Percentiles rank a stretch among this genome's conserved stretches.
Evolutionary conservation across 2,797 vertebrate genomes (phyloP).

Genomic region (Poeciliopsis turneri): DNA sequence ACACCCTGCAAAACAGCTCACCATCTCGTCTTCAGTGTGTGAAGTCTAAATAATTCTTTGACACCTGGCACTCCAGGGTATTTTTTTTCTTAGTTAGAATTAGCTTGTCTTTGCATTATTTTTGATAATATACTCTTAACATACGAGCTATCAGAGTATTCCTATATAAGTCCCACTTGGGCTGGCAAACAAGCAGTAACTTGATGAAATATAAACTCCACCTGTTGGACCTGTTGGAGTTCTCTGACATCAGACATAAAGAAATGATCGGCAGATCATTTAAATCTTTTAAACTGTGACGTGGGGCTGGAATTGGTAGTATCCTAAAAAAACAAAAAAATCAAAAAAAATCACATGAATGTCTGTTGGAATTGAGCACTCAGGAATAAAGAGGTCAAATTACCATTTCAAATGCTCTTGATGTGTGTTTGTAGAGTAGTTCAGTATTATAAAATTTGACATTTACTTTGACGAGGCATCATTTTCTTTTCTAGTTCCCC

Average conservation of each 20-base stretch:
- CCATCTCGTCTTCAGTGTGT: constrained; percentile 52
- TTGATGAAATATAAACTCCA: not conserved
- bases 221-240: not conserved
- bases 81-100: constrained; percentile 25
- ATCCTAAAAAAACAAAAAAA: not conserved
- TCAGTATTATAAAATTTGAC: not conserved
- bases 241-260: not conserved
- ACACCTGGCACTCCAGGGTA: constrained; percentile 38
- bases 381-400: not conserved
- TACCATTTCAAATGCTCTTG: not conserved
- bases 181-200: not conserved
- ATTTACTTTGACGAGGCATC: not conserved
- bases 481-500: not conserved
- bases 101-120: constrained; percentile 9
- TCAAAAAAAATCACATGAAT: not conserved
- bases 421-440: not conserved
- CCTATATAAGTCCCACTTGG: not conserved
- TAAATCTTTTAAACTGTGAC: not conserved
- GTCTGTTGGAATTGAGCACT: not conserved
- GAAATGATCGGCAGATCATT: not conserved
- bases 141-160: not conserved
- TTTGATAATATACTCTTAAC: not conserved
- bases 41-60: constrained; percentile 63
- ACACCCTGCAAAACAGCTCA: constrained; percentile 57
- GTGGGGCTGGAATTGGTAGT: not conserved